Percentiles rank a stretch among this genome's conserved stretches.
These are phyloP conservation scores for Poecilia velifera DNA, from an alignment of 2,797 vertebrate genomes.

Conservation along the genomic window DNA sequence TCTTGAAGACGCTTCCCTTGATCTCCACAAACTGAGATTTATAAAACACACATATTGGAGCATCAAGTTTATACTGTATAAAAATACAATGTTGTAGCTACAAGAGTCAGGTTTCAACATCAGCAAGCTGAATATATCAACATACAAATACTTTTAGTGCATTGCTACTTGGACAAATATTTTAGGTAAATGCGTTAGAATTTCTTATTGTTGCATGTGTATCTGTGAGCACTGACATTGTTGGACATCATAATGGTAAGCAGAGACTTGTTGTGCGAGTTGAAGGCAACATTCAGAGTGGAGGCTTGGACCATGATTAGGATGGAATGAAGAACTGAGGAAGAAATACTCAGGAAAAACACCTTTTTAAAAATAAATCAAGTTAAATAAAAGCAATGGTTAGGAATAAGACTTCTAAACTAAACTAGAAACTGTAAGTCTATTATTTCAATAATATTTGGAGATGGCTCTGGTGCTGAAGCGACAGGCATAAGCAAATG, in stretches of 20 bases:
- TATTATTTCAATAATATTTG: not conserved
- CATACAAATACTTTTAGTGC: slow-evolving; percentile 13
- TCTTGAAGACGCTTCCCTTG: slow-evolving; percentile 99
- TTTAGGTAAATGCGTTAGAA: not conserved
- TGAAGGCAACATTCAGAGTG: slow-evolving; percentile 97
- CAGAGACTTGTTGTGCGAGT: slow-evolving; percentile 97
- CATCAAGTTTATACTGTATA: slow-evolving; percentile 5
- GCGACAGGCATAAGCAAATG: not conserved
- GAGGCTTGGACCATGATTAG: slow-evolving; percentile 98
- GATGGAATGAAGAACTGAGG: slow-evolving; percentile 92
- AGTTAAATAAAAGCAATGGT: not conserved
- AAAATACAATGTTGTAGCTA: slow-evolving; percentile 17
- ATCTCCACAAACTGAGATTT: slow-evolving; percentile 94
- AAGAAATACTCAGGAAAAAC: slow-evolving; percentile 72
- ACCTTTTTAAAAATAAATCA: slow-evolving; percentile 2
- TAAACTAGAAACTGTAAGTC: not conserved
- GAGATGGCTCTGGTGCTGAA: not conserved
- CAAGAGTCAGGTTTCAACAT: slow-evolving; percentile 30
- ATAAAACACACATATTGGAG: slow-evolving; percentile 7
- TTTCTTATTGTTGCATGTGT: not conserved
- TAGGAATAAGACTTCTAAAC: not conserved
- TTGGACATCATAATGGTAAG: slow-evolving; percentile 99
- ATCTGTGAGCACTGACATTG: slow-evolving; percentile 86
- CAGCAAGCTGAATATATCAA: not conserved
- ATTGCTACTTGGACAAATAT: not conserved